Conservation (phyloP, 2,888 invertebrate genomes). For the Tipula vernalis region DNA sequence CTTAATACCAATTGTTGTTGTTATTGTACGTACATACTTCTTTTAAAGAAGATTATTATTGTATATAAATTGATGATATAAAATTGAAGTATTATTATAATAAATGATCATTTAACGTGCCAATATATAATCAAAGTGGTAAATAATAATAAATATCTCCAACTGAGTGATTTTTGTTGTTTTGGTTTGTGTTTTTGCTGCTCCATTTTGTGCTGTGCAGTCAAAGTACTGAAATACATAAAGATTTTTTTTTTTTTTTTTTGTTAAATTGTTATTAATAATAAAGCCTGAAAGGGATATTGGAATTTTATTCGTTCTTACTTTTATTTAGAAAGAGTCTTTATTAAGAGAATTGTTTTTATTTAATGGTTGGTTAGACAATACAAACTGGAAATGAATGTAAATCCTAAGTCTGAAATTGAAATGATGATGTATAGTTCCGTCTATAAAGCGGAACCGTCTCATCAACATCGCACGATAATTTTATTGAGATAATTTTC, state of each 20-base stretch:
- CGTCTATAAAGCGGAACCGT: too few species aligned
- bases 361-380: neutral
- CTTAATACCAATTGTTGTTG: neutral
- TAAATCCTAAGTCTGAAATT: neutral
- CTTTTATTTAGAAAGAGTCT: neutral
- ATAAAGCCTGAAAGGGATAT: neutral
- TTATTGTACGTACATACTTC: neutral
- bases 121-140: neutral
- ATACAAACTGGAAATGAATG: neutral
- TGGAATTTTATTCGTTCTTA: neutral
- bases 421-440: too few species aligned
- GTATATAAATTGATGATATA: neutral
- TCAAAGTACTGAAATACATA: neutral
- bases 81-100: conserved; percentile 12
- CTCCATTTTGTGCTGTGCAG: neutral
- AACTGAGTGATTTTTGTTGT: neutral
- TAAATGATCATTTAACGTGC: conserved; percentile 10
- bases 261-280: neutral
- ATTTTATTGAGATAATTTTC: too few species aligned
- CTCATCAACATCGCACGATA: too few species aligned
- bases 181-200: neutral
- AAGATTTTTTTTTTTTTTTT: neutral
- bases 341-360: neutral
- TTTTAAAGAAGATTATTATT: neutral
- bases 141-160: neutral